phyloP scores from a whole-genome alignment of 2,888 invertebrate genomes.

The Thecocarcelia acutangulata region DNA sequence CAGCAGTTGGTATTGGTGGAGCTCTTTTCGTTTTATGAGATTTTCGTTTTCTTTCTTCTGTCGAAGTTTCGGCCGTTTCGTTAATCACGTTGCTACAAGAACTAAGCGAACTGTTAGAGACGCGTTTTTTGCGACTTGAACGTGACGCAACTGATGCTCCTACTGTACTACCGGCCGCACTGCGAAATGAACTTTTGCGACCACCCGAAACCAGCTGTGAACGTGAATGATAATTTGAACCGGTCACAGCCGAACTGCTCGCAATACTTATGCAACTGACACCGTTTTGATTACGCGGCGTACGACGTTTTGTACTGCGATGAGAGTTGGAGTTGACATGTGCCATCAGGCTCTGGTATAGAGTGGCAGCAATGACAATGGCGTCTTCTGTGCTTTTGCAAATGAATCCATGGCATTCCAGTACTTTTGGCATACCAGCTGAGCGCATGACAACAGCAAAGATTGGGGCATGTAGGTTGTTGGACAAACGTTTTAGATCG shows the following conservation, averaged over 20 bases:
- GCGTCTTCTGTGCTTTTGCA: constrained; percentile 95
- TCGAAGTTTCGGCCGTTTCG: constrained; percentile 81
- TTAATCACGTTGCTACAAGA: constrained; percentile 84
- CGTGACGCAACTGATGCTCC: constrained; percentile 80
- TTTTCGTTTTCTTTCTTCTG: constrained; percentile 83
- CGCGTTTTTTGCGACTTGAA: constrained; percentile 89
- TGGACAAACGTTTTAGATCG: constrained; percentile 80
- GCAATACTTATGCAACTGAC: constrained; percentile 89
- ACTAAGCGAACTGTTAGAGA: constrained; percentile 84
- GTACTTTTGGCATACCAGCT: constrained; percentile 87
- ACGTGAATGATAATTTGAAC: constrained; percentile 78
- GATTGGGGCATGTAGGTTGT: constrained; percentile 88
- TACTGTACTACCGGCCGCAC: constrained; percentile 73
- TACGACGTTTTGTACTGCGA: constrained; percentile 82
- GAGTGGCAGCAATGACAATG: constrained; percentile 93
- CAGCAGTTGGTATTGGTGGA: constrained; percentile 82
- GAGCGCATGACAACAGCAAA: constrained; percentile 94
- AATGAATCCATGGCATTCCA: constrained; percentile 95
- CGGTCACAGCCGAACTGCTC: constrained; percentile 83
- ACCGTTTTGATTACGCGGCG: constrained; percentile 87
- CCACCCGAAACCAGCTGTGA: constrained; percentile 75
- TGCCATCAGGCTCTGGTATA: constrained; percentile 93
- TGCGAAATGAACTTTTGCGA: constrained; percentile 77
- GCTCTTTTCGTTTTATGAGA: constrained; percentile 84
- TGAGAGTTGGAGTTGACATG: constrained; percentile 85